Percentiles rank a stretch among this genome's conserved stretches.
Conservation (phyloP, 2,113 vertebrate species). For the Pardalotus punctatus region DNA sequence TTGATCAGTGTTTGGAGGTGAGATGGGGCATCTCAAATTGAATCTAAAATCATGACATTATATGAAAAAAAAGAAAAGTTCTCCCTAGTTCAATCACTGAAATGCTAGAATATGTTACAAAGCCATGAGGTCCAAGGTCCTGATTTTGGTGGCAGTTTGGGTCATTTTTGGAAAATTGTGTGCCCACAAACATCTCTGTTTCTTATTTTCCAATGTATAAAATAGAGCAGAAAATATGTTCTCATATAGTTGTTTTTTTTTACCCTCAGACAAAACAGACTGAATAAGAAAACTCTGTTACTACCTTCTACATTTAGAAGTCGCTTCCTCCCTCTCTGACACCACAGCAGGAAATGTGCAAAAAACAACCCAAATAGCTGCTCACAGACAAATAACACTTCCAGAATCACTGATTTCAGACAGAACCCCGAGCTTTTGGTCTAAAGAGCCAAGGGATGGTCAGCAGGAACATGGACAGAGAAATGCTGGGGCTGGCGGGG, state of each 20-base stretch:
- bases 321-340: not conserved
- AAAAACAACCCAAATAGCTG: not conserved
- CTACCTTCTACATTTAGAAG: not conserved
- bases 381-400: not conserved
- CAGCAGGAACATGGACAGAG: accelerated
- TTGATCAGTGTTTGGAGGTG: not conserved
- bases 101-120: not conserved
- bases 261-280: not conserved
- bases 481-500: accelerated
- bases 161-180: not conserved
- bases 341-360: not conserved
- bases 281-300: not conserved
- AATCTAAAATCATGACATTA: not conserved
- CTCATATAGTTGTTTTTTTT: not conserved
- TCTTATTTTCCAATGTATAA: not conserved
- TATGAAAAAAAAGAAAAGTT: not conserved
- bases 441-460: not conserved
- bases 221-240: not conserved
- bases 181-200: not conserved
- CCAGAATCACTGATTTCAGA: not conserved
- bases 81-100: not conserved
- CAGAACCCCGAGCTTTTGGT: accelerated
- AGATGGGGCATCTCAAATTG: not conserved
- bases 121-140: not conserved
- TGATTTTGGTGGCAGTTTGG: not conserved